Evolutionary conservation across 2,113 vertebrate genomes (phyloP), one percentile per base, ranked within the genome.

Genomic region (Ciconia boyciana): DNA sequence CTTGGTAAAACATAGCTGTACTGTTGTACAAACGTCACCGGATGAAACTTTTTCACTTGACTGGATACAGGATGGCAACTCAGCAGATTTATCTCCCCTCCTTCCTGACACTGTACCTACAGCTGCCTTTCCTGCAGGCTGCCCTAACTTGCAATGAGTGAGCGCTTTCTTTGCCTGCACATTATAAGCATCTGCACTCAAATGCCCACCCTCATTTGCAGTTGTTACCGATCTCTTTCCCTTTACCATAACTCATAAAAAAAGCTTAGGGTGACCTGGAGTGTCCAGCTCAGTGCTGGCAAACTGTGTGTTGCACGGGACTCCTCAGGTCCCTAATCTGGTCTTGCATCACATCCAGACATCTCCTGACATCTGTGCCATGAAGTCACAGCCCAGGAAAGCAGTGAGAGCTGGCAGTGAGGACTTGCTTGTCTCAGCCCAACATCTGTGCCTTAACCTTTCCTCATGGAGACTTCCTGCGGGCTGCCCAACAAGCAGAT

Each of bases 361-460:
- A 19, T 12, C 76, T 93, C 49, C 68, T 68, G 52, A 19, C 34
- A 29, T 32, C 55, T 43, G 34, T 88, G 64, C 61, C 69, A 13
- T 29, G 54, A 22, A 41, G 48, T 48, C 57, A 49, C 2, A 49
- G 29, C 71, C 39, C 64, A 80, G 65, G 43, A 61, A 64, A 65
- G 74, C 62, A 75, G 55, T 2, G 39, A 55, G n/a, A 41, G 60
- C 28, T 62, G 79, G 87, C 87, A 70, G 41, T 6, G 26, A 87
- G 78, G 79, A 44, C 31, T 43, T 66, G 32, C 66, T 90, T 80
- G 58, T 71, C 85, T 49, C 84, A 65, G 57, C 79, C 48, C 79
- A 71, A 69, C 89, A 93, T 94, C 94, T 94, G 94, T 57, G 90
- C 72, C 60, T 90, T 83, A 96, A 89, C 88, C 80, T 93, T 88